These are phyloP conservation scores for Caenorhabditis latens DNA, from an alignment of 1,140 invertebrate species.

Conservation along the genomic window DNA sequence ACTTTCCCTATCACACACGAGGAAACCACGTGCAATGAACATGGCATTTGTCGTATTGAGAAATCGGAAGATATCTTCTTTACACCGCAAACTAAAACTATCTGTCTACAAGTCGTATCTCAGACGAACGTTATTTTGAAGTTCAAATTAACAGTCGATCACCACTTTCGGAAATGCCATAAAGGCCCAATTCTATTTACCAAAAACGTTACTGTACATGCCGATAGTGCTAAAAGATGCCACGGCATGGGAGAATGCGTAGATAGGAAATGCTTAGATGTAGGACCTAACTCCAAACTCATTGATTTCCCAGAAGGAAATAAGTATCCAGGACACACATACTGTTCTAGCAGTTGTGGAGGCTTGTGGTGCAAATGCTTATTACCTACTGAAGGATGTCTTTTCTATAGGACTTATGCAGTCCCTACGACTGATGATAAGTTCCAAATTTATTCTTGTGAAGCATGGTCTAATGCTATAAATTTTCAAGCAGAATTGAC, in stretches of 20 bases:
- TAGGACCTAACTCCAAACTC: conserved; percentile 1
- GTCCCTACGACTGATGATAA: background rate
- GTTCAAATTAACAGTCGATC: background rate
- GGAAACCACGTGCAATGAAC: background rate
- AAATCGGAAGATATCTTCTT: background rate
- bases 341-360: background rate
- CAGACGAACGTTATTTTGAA: background rate
- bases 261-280: background rate
- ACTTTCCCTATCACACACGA: background rate
- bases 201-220: background rate
- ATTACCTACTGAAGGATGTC: background rate
- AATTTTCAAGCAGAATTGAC: background rate
- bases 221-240: background rate
- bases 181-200: background rate
- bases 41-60: background rate
- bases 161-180: background rate
- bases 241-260: background rate
- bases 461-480: background rate
- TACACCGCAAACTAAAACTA: background rate
- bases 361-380: background rate
- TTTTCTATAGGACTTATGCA: background rate
- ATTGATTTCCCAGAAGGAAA: background rate
- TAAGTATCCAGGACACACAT: background rate
- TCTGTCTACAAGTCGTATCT: background rate
- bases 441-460: background rate